phyloP scores from a whole-genome alignment of 2,113 vertebrate genomes.

The Microcebus lehilahytsara region DNA sequence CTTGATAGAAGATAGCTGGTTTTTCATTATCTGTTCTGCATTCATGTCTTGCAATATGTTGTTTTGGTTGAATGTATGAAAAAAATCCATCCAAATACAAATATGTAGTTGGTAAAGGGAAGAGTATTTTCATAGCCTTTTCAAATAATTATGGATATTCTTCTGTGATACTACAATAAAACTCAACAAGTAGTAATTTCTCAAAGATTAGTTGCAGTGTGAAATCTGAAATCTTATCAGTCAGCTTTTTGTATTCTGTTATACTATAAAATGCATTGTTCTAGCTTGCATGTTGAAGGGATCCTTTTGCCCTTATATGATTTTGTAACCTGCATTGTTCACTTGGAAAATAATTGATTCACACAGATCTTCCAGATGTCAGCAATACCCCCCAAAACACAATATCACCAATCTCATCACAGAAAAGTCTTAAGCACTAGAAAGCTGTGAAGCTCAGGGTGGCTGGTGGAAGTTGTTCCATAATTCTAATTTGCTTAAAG shows the following conservation, averaged over 20 bases:
- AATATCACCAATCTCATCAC: not conserved
- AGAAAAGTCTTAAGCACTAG: not conserved
- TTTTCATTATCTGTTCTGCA: not conserved
- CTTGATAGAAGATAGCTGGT: not conserved
- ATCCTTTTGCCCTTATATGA: not conserved
- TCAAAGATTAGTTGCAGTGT: not conserved
- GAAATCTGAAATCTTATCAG: not conserved
- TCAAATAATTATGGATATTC: not conserved
- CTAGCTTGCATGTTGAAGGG: not conserved
- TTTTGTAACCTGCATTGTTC: not conserved
- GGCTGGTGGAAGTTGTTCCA: not conserved
- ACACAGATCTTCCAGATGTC: not conserved
- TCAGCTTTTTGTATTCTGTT: not conserved
- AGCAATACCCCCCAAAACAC: fast-evolving
- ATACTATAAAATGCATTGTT: no score
- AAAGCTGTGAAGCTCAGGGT: not conserved
- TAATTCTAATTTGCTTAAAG: not conserved
- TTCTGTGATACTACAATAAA: not conserved
- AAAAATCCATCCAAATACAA: not conserved
- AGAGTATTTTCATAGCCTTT: not conserved
- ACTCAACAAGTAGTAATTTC: not conserved
- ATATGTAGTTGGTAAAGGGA: no score
- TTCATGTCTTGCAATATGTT: not conserved
- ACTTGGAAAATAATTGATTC: not conserved
- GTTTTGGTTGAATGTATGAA: not conserved